Percentiles rank a stretch among this genome's conserved stretches.
phyloP scores from a whole-genome alignment of 37 sponge, comb jelly and placozoan species.

The Chondrilla cf. caribensis region DNA sequence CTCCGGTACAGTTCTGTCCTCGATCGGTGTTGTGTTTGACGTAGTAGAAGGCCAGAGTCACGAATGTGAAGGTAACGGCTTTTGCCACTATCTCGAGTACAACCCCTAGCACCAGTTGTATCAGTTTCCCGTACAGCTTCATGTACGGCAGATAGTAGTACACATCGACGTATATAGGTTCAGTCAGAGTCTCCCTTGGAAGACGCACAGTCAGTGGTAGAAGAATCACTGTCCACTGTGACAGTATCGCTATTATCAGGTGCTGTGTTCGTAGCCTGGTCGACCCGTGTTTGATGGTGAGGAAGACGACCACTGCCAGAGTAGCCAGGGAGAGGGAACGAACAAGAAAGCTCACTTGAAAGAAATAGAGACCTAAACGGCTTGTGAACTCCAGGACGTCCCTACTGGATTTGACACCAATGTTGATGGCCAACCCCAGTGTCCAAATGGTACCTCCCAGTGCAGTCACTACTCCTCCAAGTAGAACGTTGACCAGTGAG shows the following conservation, averaged over 20 bases:
- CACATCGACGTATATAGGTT: neutral
- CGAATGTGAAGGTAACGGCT: neutral
- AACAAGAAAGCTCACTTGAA: neutral
- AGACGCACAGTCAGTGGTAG: neutral
- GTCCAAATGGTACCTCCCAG: neutral
- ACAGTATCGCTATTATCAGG: neutral
- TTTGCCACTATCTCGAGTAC: neutral
- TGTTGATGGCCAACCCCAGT: neutral
- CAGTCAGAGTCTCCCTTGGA: neutral
- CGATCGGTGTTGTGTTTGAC: neutral
- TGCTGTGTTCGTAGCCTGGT: neutral
- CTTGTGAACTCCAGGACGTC: neutral
- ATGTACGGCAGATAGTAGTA: neutral
- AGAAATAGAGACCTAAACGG: neutral
- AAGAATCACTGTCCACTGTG: neutral
- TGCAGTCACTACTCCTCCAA: neutral
- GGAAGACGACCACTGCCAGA: neutral
- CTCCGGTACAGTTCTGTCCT: neutral
- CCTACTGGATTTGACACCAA: no score
- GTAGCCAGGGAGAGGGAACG: neutral
- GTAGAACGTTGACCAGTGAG: neutral
- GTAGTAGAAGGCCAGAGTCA: neutral
- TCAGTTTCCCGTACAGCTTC: neutral
- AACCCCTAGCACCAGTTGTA: neutral
- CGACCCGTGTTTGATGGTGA: neutral